phyloP scores from a whole-genome alignment of 2,797 vertebrate species.

The Arremon aurantiirostris region DNA sequence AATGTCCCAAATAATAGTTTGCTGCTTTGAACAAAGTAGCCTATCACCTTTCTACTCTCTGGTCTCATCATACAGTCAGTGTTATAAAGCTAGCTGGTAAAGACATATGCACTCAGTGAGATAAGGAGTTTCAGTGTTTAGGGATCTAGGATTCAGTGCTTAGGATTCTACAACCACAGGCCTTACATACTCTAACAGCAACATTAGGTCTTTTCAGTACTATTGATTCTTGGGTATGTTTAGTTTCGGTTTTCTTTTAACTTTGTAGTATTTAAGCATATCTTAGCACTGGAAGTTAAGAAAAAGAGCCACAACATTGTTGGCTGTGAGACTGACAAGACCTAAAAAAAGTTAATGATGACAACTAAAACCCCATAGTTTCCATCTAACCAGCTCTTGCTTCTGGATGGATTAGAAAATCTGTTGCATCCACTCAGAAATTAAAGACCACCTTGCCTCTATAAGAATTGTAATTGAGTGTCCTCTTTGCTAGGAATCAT shows the following conservation, averaged over 20 bases:
- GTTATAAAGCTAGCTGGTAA: not conserved
- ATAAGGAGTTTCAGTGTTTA: not conserved
- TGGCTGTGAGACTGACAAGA: not conserved
- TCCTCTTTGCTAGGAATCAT: not conserved
- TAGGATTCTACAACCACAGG: not conserved
- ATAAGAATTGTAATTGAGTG: not conserved
- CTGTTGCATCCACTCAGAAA: not conserved
- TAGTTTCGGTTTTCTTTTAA: not conserved
- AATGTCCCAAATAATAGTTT: not conserved
- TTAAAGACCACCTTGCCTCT: not conserved
- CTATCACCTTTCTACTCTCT: not conserved
- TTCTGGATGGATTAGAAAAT: not conserved
- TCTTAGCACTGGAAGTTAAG: not conserved
- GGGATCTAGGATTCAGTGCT: not conserved
- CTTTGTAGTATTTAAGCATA: not conserved
- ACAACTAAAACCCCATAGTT: not conserved
- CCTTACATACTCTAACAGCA: not conserved
- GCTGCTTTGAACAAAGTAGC: not conserved
- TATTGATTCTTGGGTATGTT: not conserved
- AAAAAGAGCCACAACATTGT: not conserved
- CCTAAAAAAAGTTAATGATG: not conserved
- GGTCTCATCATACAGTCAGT: not conserved
- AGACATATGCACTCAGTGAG: not conserved
- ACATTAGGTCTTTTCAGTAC: not conserved
- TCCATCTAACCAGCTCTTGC: not conserved